These are phyloP conservation scores for Botia almorhae DNA, from an alignment of 2,797 vertebrate genomes.

Conservation along the genomic window DNA sequence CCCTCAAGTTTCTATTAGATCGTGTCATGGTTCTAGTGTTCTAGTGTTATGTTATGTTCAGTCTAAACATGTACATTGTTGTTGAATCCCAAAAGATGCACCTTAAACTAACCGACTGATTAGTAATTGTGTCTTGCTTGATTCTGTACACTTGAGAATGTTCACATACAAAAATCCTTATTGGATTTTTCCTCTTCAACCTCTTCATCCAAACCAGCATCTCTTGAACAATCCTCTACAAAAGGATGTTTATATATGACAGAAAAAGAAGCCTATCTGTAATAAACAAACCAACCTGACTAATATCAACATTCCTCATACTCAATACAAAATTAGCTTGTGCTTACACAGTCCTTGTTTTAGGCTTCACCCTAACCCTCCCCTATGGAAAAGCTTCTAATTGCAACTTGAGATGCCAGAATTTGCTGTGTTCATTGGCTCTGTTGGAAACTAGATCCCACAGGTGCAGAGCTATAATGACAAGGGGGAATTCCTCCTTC, in stretches of 20 bases:
- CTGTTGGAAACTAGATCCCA: background rate
- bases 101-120: background rate
- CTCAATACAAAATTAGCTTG: constrained; percentile 45
- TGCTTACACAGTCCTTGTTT: constrained; percentile 22
- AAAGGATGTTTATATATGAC: too few species aligned
- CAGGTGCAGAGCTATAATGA: constrained; percentile 36
- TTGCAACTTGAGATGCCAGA: too few species aligned
- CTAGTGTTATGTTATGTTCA: constrained; percentile 53
- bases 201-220: background rate
- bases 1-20: constrained; percentile 42
- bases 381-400: background rate
- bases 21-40: constrained; percentile 31
- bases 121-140: background rate
- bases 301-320: constrained; percentile 26
- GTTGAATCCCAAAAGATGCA: constrained; percentile 24
- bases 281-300: too few species aligned
- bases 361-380: constrained; percentile 50
- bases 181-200: background rate
- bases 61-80: constrained; percentile 44
- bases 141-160: background rate
- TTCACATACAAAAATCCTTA: background rate
- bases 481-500: constrained; percentile 32
- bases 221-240: background rate
- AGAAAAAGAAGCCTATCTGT: too few species aligned
- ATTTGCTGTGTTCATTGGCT: too few species aligned